These are phyloP conservation scores for Puma concolor DNA, from an alignment of 2,113 vertebrate genomes.

Conservation along the genomic window DNA sequence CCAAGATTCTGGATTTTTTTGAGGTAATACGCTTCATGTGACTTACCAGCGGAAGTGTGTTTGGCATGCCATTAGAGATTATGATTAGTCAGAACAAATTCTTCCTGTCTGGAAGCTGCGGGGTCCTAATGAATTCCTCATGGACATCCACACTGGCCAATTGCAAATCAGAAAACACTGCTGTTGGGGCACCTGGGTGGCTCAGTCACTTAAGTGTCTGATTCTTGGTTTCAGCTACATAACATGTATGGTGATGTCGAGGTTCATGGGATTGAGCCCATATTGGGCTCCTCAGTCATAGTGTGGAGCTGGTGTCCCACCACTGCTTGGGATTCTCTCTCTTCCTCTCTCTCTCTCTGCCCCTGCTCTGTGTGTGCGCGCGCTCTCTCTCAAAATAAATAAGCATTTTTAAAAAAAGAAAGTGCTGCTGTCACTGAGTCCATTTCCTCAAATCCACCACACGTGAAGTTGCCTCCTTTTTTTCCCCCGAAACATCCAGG, in stretches of 20 bases:
- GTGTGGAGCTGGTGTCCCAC: too few species aligned
- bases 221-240: too few species aligned
- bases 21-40: fast-evolving
- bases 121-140: neutral
- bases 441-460: conserved; percentile 23
- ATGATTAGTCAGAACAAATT: conserved; percentile 35
- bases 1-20: neutral
- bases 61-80: neutral
- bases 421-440: neutral
- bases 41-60: neutral
- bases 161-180: neutral
- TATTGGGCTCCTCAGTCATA: too few species aligned
- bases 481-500: conserved; percentile 44
- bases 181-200: neutral
- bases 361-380: too few species aligned
- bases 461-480: conserved; percentile 45
- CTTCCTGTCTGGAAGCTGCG: neutral
- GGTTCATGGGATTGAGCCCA: too few species aligned
- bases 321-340: too few species aligned
- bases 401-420: too few species aligned
- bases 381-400: too few species aligned
- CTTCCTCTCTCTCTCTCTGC: too few species aligned
- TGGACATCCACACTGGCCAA: neutral
- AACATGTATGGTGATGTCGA: too few species aligned
- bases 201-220: too few species aligned